Base-by-base conservation (phyloP, 1,140 invertebrate genomes). In the Harpegnathos saltator region DNA sequence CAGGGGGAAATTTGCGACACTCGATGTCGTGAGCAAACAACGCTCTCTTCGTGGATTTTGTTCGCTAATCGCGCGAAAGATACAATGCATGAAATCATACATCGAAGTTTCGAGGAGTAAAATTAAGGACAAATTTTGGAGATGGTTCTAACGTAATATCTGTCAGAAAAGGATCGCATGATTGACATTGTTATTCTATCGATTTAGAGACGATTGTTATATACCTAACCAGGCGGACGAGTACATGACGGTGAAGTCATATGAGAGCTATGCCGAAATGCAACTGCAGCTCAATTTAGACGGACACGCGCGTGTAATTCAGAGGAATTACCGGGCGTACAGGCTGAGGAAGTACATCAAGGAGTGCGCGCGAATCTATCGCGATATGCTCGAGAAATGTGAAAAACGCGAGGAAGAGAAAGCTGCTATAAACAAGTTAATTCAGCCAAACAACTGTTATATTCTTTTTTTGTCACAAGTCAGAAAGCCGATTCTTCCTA, bases 221-320 rank as follows among this genome's bases (percentile, higher is more conserved):
- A 93, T 97, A 73, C 95, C 96, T 1, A 95, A 89, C 72, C 92
- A 95, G 1, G 93, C 91, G 4, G 96, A 97, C 87, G 94, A 92
- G 85, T 95, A 96, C 33, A 66, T 95, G 15, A 94, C 92, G 1
- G 92, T 95, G 1, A 94, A 94, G 68, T 92, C 92, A 1, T 96
- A 96, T 62, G 95, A 95, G 86, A 95, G 94, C 1, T 95, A 95
- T 29, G 94, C 95, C 1, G 94, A 96, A 86, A 93, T 95, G 90
- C 91, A 94, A 48, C 90, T 68, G 69, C 90, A 95, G 15, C 81
- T 95, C 19, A 94, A 95, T 84, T 91, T 95, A 33, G 91, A 95
- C 50, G 92, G 94, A 24, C 94, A 95, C 58, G 96, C 96, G 2
- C 87, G 93, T 22, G 91, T 95, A 11, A 97, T 97, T 82, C 96